Evolutionary conservation across 1,140 invertebrate species (phyloP).

Genomic region (Physella acuta): DNA sequence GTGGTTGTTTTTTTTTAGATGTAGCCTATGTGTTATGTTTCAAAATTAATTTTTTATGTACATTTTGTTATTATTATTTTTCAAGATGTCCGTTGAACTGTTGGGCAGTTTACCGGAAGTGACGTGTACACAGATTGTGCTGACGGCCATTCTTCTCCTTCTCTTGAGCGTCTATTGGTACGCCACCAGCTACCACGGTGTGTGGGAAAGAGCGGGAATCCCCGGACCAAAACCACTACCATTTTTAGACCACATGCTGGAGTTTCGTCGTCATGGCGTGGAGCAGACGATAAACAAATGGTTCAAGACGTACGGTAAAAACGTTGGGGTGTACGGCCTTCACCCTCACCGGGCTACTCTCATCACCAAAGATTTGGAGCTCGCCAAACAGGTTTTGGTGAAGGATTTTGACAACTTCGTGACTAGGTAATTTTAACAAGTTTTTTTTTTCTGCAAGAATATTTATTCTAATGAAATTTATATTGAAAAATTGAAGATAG

Average conservation of each 20-base stretch:
- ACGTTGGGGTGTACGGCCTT: background rate
- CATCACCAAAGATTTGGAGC: background rate
- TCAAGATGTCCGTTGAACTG: too few relatives aligned
- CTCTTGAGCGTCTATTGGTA: background rate
- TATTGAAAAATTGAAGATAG: too few relatives aligned
- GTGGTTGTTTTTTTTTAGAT: too few relatives aligned
- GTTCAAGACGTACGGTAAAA: background rate
- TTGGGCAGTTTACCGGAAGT: too few relatives aligned
- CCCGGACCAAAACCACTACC: constrained; percentile 16
- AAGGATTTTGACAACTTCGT: constrained; percentile 18
- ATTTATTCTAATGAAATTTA: too few relatives aligned
- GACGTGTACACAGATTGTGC: background rate
- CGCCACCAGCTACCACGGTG: background rate
- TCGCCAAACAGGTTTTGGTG: constrained; percentile 8
- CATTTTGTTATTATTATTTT: too few relatives aligned
- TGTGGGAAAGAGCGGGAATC: constrained; percentile 5
- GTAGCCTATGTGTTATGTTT: too few relatives aligned
- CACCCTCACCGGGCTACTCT: background rate
- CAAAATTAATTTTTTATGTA: too few relatives aligned
- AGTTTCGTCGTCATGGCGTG: background rate
- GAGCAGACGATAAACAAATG: constrained; percentile 2
- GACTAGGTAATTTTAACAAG: constrained; percentile 8
- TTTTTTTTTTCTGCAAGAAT: too few relatives aligned
- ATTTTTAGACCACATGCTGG: background rate
- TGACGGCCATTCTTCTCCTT: background rate